These are phyloP conservation scores for Drosophila mojavensis DNA, from an alignment of 1,140 invertebrate species.

Conservation along the genomic window DNA sequence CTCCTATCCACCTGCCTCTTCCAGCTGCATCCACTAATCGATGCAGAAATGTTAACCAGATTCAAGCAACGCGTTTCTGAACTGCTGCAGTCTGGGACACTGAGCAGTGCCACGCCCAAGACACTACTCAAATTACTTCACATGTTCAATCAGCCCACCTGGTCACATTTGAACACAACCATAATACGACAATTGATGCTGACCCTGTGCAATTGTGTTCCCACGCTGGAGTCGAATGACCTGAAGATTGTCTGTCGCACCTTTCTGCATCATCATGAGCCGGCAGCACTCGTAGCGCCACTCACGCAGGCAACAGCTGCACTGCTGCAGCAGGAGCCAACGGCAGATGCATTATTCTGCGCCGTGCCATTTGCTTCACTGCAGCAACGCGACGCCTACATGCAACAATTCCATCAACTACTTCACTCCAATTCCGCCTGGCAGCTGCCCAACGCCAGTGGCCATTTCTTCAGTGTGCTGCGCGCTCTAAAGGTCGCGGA, in stretches of 20 bases:
- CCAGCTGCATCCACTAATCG: constrained; percentile 64
- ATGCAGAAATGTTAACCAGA: constrained; percentile 41
- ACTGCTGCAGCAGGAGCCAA: too few species aligned
- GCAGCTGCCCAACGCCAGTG: constrained; percentile 46
- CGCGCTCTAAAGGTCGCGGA: constrained; percentile 84
- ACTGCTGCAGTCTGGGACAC: constrained; percentile 39
- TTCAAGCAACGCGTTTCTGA: constrained; percentile 55
- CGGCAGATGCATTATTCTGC: constrained; percentile 60
- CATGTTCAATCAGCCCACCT: constrained; percentile 68
- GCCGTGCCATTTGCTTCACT: constrained; percentile 74
- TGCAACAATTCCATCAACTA: constrained; percentile 70
- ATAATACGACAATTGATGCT: constrained; percentile 63
- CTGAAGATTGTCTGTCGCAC: constrained; percentile 59
- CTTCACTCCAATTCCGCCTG: constrained; percentile 56
- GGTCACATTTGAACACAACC: constrained; percentile 63
- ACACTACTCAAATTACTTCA: constrained; percentile 71
- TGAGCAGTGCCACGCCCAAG: constrained; percentile 50
- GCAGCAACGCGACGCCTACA: constrained; percentile 70
- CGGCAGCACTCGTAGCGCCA: constrained; percentile 48
- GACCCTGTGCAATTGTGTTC: constrained; percentile 32
- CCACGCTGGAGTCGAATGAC: constrained; percentile 52
- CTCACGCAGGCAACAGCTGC: constrained; percentile 26
- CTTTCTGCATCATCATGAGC: constrained; percentile 76
- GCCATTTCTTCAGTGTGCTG: constrained; percentile 80
- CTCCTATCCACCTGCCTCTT: constrained; percentile 74